Conservation (phyloP, 2,888 invertebrate genomes). For the Hemistola chrysoprasaria region DNA sequence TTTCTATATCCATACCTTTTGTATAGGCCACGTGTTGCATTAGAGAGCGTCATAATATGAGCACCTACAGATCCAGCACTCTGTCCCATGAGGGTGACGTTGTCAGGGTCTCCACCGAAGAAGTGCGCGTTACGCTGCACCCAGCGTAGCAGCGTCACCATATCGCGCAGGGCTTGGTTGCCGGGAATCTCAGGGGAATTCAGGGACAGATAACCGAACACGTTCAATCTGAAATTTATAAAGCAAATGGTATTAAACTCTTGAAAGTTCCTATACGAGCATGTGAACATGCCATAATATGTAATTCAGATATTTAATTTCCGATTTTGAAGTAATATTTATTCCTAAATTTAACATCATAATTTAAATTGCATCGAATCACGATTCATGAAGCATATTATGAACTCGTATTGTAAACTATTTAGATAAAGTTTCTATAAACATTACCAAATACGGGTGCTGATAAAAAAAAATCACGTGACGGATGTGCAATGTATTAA, state of each 20-base stretch:
- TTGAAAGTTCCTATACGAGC: too few species aligned
- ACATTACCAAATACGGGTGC: too few species aligned
- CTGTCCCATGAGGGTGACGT: slow-evolving; percentile 68
- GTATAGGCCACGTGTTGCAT: slow-evolving; percentile 57
- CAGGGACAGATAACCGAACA: slow-evolving; percentile 69
- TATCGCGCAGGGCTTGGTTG: slow-evolving; percentile 72
- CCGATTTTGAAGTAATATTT: too few species aligned
- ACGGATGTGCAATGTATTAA: background rate
- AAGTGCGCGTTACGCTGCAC: slow-evolving; percentile 54
- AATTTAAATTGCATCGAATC: too few species aligned
- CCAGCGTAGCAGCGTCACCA: slow-evolving; percentile 66
- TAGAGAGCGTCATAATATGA: slow-evolving; percentile 58
- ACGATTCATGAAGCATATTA: too few species aligned
- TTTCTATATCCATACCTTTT: slow-evolving; percentile 43
- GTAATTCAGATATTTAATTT: too few species aligned
- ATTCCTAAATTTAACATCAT: too few species aligned
- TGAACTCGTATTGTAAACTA: too few species aligned
- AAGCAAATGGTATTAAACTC: slow-evolving; percentile 14
- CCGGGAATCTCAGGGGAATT: slow-evolving; percentile 61
- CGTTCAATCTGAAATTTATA: slow-evolving; percentile 54
- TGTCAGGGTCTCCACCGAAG: slow-evolving; percentile 67
- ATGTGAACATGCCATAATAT: too few species aligned
- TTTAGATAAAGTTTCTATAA: too few species aligned
- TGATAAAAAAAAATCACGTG: too few species aligned
- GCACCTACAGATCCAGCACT: slow-evolving; percentile 63